Conservation (phyloP, 1,140 invertebrate genomes). For the Monomorium pharaonis region DNA sequence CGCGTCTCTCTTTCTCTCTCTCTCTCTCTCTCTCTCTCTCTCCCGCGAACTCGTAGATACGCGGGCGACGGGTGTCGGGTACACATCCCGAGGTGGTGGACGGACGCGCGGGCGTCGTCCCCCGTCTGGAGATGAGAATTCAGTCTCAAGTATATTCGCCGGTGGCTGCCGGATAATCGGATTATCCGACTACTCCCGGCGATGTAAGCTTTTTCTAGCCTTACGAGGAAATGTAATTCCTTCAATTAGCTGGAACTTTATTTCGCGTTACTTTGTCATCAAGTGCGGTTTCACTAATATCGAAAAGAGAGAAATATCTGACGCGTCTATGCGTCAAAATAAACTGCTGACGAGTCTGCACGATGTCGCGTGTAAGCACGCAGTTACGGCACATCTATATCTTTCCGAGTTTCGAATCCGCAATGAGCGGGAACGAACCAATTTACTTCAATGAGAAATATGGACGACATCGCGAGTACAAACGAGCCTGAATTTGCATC, state of each 20-base stretch:
- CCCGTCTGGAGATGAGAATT: conserved; percentile 62
- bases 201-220: conserved; percentile 58
- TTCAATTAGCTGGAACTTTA: conserved; percentile 49
- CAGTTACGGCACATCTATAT: too few species aligned
- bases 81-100: conserved; percentile 43
- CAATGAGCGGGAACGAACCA: neutral
- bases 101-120: conserved; percentile 35
- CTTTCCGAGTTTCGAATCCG: too few species aligned
- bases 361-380: neutral
- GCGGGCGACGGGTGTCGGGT: conserved; percentile 53
- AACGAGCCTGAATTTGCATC: neutral
- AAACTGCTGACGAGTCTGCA: conserved; percentile 5
- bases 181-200: conserved; percentile 48
- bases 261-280: conserved; percentile 50
- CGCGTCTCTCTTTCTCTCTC: too few species aligned
- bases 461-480: neutral
- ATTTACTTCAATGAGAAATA: neutral
- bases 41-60: conserved; percentile 7
- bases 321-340: neutral
- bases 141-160: conserved; percentile 46
- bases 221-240: conserved; percentile 54
- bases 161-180: conserved; percentile 46
- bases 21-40: neutral
- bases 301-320: conserved; percentile 23
- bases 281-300: conserved; percentile 12